These are phyloP conservation scores for Lottia gigantea DNA, from an alignment of 2,888 invertebrate genomes.

Conservation along the genomic window DNA sequence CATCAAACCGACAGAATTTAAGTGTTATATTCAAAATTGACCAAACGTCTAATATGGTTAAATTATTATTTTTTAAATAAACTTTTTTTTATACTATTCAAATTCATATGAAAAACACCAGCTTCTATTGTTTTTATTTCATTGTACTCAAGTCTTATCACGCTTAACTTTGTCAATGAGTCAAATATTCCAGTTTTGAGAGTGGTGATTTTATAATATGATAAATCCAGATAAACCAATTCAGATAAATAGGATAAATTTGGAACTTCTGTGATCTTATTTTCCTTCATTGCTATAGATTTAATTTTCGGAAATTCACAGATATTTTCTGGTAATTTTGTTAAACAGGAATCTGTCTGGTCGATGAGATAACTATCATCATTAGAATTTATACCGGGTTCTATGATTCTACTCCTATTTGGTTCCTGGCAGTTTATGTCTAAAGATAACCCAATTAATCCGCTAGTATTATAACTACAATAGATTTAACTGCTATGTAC, in stretches of 20 bases:
- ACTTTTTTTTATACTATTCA: background rate
- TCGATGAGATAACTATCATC: background rate
- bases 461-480: no score
- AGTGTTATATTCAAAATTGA: background rate
- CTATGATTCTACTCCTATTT: no score
- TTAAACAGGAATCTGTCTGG: background rate
- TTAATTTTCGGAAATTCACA: background rate
- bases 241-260: background rate
- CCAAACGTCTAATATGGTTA: background rate
- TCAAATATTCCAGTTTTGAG: background rate
- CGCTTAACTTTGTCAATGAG: background rate
- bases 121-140: background rate
- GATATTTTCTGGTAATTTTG: background rate
- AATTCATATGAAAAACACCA: background rate
- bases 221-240: background rate
- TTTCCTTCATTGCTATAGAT: background rate
- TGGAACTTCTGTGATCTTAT: background rate
- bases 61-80: background rate
- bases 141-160: background rate
- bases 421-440: no score
- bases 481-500: no score
- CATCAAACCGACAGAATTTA: background rate
- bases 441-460: no score
- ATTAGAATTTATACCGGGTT: background rate
- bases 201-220: background rate